These are phyloP conservation scores for Vesta saturnalis DNA, from an alignment of 2,888 invertebrate species.

Conservation along the genomic window DNA sequence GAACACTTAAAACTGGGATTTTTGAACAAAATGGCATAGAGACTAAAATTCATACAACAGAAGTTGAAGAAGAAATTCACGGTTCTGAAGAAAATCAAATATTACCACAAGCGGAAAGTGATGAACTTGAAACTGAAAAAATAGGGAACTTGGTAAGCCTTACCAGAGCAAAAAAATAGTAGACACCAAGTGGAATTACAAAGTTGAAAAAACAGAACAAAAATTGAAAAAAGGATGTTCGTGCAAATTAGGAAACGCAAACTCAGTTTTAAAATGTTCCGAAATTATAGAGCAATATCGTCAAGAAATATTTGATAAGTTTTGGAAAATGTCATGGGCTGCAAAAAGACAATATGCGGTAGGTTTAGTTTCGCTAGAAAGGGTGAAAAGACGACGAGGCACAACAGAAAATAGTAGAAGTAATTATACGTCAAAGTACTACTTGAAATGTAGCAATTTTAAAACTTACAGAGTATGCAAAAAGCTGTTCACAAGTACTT, in stretches of 20 bases:
- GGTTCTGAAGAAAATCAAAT: not conserved
- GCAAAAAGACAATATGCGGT: not conserved
- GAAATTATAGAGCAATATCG: not conserved
- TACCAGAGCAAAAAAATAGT: not conserved
- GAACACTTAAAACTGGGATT: not conserved
- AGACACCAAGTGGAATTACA: not conserved
- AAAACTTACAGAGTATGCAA: not conserved
- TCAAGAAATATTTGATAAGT: constrained; percentile 3
- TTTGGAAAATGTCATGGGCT: constrained; percentile 10
- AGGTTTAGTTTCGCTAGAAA: not conserved
- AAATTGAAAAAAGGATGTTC: not conserved
- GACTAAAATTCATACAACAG: not conserved
- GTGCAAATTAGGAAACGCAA: not conserved
- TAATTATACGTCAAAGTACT: not conserved
- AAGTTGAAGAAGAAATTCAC: not conserved
- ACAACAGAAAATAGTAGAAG: not conserved
- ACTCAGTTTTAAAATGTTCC: not conserved
- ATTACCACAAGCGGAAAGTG: not conserved
- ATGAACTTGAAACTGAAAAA: not conserved
- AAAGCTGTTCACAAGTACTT: not conserved
- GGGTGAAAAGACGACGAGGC: not conserved
- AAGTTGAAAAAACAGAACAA: not conserved
- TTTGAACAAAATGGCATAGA: not conserved
- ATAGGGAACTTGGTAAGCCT: not conserved
- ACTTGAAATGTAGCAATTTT: not conserved